phyloP scores from a whole-genome alignment of 2,888 invertebrate species.

The Pocota personata region DNA sequence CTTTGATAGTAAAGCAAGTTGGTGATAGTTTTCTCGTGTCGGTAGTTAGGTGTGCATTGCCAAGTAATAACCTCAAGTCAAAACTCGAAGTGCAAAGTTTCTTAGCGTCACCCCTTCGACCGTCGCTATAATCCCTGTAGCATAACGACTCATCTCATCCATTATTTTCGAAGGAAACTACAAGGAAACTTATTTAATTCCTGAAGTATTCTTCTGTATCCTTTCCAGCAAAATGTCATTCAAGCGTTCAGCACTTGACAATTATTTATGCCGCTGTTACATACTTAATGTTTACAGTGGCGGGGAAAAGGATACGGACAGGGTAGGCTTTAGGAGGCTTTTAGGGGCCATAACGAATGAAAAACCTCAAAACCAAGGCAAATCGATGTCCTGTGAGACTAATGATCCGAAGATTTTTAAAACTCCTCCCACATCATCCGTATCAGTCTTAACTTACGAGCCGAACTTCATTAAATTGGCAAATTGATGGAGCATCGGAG shows the following conservation, averaged over 20 bases:
- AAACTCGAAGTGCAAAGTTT: conserved; percentile 55
- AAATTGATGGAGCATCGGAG: no score
- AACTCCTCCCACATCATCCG: no score
- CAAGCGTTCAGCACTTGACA: conserved; percentile 37
- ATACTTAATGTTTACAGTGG: conserved; percentile 3
- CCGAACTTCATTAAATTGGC: no score
- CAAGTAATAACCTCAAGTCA: conserved; percentile 48
- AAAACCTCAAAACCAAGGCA: no score
- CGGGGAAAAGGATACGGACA: not conserved
- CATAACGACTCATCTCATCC: not conserved
- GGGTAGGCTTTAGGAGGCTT: not conserved
- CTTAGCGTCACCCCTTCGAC: not conserved
- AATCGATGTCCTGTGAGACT: no score
- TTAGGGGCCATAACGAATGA: no score
- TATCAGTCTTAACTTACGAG: no score
- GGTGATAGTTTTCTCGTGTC: not conserved
- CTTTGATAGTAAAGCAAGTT: conserved; percentile 1
- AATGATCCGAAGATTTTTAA: no score
- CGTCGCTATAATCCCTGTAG: conserved; percentile 1
- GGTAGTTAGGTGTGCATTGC: conserved; percentile 31
- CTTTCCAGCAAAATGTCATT: conserved; percentile 15
- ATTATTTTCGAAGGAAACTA: conserved; percentile 38
- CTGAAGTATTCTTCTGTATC: conserved; percentile 8
- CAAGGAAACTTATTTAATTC: conserved; percentile 45
- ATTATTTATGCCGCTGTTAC: conserved; percentile 33